Conservation (phyloP, 37 sponge, comb jelly and placozoan species). For the Halisarca cf. caerulea region DNA sequence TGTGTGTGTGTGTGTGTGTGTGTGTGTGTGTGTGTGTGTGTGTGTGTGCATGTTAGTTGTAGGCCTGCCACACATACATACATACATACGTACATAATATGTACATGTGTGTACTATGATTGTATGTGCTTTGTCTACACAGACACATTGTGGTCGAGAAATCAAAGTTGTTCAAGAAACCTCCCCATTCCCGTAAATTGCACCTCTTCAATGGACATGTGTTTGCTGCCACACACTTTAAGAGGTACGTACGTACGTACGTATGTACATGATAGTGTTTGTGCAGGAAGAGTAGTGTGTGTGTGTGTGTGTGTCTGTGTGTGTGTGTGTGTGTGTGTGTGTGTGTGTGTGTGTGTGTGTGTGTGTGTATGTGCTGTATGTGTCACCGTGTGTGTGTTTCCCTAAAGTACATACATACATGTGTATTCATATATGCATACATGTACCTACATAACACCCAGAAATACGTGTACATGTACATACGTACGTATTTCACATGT, state of each 20-base stretch:
- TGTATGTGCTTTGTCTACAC: not conserved
- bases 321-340: not conserved
- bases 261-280: slow-evolving; percentile 2
- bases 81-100: too few relatives aligned
- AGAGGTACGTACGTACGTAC: not conserved
- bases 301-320: slow-evolving; percentile 3
- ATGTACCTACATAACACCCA: too few relatives aligned
- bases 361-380: not conserved
- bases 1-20: too few relatives aligned
- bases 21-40: too few relatives aligned
- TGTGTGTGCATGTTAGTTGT: too few relatives aligned
- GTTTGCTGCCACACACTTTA: slow-evolving; percentile 26
- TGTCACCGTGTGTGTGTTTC: too few relatives aligned
- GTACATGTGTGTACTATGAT: too few relatives aligned
- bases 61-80: too few relatives aligned
- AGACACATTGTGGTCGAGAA: slow-evolving; percentile 23
- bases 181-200: slow-evolving; percentile 8
- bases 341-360: not conserved
- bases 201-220: slow-evolving; percentile 22
- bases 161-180: not conserved
- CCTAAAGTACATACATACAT: too few relatives aligned
- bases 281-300: not conserved
- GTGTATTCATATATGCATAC: too few relatives aligned
- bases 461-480: too few relatives aligned
- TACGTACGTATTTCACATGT: too few relatives aligned